These are phyloP conservation scores for Erebia palarica DNA, from an alignment of 2,888 invertebrate species.

Conservation along the genomic window DNA sequence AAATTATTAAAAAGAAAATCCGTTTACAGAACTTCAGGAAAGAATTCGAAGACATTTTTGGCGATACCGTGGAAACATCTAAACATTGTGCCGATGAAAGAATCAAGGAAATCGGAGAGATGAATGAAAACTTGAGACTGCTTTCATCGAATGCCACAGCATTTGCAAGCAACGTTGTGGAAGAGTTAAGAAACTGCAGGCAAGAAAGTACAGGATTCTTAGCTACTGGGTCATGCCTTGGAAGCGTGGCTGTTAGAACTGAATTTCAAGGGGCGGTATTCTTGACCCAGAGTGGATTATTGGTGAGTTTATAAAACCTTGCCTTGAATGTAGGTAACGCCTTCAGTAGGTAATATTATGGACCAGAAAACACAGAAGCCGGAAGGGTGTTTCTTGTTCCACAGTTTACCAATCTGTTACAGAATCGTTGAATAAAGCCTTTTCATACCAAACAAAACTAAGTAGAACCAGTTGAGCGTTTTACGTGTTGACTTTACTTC, in stretches of 20 bases:
- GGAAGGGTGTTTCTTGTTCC: neutral
- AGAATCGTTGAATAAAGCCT: no score
- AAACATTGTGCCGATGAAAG: constrained; percentile 61
- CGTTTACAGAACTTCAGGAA: constrained; percentile 51
- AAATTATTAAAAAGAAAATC: neutral
- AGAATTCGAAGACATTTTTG: constrained; percentile 56
- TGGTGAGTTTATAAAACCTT: constrained; percentile 49
- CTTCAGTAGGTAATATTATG: no score
- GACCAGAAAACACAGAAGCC: no score
- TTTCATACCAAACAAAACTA: no score
- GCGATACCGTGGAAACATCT: constrained; percentile 48
- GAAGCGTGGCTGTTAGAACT: constrained; percentile 56
- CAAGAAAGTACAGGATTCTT: constrained; percentile 51
- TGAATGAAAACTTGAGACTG: constrained; percentile 50
- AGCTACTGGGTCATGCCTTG: constrained; percentile 60
- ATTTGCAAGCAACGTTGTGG: constrained; percentile 52
- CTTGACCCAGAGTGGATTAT: constrained; percentile 55
- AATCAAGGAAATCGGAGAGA: constrained; percentile 51
- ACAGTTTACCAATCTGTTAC: neutral
- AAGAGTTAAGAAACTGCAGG: constrained; percentile 61
- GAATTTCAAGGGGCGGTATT: constrained; percentile 58
- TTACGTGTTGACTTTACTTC: no score
- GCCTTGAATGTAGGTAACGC: no score
- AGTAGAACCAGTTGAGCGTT: no score
- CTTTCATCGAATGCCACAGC: constrained; percentile 51